phyloP scores from a whole-genome alignment of 1,140 invertebrate species.

The Bursaphelenchus mucronatus region DNA sequence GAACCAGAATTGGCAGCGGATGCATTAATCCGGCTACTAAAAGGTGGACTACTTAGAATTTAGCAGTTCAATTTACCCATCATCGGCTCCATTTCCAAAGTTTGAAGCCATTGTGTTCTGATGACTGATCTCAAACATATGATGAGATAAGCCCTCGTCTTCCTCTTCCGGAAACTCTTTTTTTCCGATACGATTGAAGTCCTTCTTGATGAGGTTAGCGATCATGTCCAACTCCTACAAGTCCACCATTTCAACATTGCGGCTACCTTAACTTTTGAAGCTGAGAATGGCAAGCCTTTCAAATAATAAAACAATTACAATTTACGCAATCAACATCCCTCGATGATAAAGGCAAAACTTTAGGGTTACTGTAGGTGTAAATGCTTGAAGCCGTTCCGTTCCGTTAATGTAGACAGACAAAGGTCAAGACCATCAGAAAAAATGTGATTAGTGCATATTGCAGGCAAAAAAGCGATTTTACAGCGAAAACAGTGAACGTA shows the following conservation, averaged over 20 bases:
- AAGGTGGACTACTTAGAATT: too few relatives aligned
- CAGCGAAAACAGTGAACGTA: too few relatives aligned
- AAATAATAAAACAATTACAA: neutral
- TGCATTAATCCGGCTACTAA: too few relatives aligned
- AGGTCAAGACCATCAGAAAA: neutral
- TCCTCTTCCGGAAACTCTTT: neutral
- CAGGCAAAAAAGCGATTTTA: too few relatives aligned
- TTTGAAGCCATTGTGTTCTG: too few relatives aligned
- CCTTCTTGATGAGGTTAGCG: constrained; percentile 21
- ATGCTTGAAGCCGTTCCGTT: neutral
- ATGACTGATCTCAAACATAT: too few relatives aligned
- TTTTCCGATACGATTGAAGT: constrained; percentile 2
- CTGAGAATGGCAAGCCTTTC: neutral
- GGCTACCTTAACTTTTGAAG: too few relatives aligned
- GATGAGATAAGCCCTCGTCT: neutral
- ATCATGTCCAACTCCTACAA: constrained; percentile 26
- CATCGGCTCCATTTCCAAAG: too few relatives aligned
- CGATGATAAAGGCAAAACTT: neutral
- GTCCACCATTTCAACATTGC: neutral
- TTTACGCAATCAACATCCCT: neutral
- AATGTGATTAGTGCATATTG: too few relatives aligned
- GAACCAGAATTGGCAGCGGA: too few relatives aligned
- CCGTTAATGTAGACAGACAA: neutral
- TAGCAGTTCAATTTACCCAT: too few relatives aligned
- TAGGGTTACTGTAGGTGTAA: neutral